Evolutionary conservation across 23 tunicate genomes (phyloP).

Genomic region (Pegea sp.): DNA sequence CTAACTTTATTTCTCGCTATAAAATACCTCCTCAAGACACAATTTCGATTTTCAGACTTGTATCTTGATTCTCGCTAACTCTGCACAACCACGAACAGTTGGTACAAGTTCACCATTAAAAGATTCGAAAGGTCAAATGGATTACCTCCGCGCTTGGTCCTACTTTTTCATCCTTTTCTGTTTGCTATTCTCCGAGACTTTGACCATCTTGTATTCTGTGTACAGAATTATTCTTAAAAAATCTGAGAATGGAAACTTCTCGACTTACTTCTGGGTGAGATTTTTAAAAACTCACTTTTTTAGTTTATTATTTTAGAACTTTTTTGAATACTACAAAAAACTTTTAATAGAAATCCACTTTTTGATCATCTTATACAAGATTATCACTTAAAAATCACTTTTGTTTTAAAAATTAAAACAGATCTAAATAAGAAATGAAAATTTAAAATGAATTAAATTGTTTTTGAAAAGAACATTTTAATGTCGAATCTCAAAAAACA

Average conservation of each 20-base stretch:
- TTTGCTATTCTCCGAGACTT: slow-evolving; percentile 44
- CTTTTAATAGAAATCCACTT: too few relatives aligned
- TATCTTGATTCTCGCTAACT: slow-evolving; percentile 34
- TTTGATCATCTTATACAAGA: background rate
- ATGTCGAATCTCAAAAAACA: too few relatives aligned
- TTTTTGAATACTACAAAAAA: too few relatives aligned
- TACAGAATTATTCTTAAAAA: slow-evolving; percentile 52
- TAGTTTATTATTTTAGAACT: background rate
- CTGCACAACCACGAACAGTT: slow-evolving; percentile 22
- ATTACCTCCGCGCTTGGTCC: slow-evolving; percentile 25
- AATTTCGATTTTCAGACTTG: slow-evolving; percentile 14
- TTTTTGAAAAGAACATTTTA: too few relatives aligned
- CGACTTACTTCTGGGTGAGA: slow-evolving; percentile 34
- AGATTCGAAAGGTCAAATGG: slow-evolving; percentile 6
- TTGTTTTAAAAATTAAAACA: background rate
- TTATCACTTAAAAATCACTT: background rate
- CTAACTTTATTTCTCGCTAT: background rate
- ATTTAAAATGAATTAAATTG: too few relatives aligned
- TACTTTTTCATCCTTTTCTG: slow-evolving; percentile 22
- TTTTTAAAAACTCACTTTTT: background rate
- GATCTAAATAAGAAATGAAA: too few relatives aligned
- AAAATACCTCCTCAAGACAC: background rate
- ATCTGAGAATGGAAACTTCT: slow-evolving; percentile 9
- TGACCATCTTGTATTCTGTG: slow-evolving; percentile 47
- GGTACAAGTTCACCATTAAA: slow-evolving; percentile 1